Evolutionary conservation across 2,113 vertebrate genomes (phyloP).

Genomic region (Cottus gobio): DNA sequence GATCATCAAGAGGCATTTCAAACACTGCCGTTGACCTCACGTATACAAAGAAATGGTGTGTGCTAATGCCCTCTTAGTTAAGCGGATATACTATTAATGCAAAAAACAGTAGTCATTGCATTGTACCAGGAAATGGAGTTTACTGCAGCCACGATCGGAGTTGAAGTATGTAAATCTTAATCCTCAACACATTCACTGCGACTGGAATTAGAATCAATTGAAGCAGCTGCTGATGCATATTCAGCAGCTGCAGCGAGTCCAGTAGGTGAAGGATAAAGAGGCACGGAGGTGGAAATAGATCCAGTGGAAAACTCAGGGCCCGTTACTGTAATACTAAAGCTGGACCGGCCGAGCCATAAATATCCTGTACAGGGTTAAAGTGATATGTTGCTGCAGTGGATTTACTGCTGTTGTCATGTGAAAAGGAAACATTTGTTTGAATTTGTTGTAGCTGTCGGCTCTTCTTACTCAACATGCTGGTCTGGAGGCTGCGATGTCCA

Average conservation of each 20-base stretch:
- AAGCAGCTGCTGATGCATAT: conserved; percentile 38
- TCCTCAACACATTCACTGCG: neutral
- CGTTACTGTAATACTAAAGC: neutral
- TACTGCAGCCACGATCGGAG: neutral
- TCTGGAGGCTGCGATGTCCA: too few species aligned
- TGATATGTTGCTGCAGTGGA: neutral
- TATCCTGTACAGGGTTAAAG: neutral
- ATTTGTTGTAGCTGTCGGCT: neutral
- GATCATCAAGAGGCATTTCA: neutral
- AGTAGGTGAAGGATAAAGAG: conserved; percentile 2
- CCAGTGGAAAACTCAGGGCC: neutral
- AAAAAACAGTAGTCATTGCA: neutral
- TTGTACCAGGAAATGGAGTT: neutral
- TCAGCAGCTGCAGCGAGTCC: neutral
- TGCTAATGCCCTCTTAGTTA: neutral
- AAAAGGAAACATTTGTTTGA: neutral
- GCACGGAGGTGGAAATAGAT: neutral
- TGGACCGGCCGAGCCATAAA: neutral
- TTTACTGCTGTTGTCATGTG: neutral
- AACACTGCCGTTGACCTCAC: too few species aligned
- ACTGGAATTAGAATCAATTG: conserved; percentile 28
- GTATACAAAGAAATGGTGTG: neutral
- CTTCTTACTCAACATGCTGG: neutral
- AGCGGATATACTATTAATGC: neutral
- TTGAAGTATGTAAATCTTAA: neutral